Evolutionary conservation across 1,140 invertebrate genomes (phyloP).

Genomic region (Aphelinus certus): DNA sequence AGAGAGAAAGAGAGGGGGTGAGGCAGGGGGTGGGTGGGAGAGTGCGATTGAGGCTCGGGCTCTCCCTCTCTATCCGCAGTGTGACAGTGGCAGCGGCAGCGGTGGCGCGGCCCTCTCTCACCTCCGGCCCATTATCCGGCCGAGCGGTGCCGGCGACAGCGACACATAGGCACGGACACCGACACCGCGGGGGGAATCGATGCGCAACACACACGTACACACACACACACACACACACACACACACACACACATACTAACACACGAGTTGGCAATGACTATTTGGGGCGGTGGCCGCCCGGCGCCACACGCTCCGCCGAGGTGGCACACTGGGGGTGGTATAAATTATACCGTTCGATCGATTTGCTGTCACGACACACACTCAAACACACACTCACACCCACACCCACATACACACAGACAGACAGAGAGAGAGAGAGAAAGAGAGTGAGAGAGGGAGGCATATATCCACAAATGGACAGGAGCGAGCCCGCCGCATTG

Average conservation of each 20-base stretch:
- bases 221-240: too few relatives aligned
- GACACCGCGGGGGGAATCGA: conserved; percentile 22
- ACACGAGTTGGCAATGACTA: conserved; percentile 46
- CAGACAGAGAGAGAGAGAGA: conserved; percentile 18
- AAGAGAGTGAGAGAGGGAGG: background rate
- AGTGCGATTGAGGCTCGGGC: background rate
- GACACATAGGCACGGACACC: background rate
- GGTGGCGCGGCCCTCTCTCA: background rate
- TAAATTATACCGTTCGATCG: conserved; percentile 68
- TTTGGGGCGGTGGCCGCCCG: conserved; percentile 44
- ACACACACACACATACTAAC: too few relatives aligned
- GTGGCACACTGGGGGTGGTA: conserved; percentile 58
- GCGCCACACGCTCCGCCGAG: conserved; percentile 36
- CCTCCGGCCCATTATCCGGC: conserved; percentile 35
- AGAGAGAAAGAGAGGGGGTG: too few relatives aligned
- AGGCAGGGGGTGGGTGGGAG: too few relatives aligned
- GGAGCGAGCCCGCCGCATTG: too few relatives aligned
- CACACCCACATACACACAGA: background rate
- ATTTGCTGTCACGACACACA: conserved; percentile 61
- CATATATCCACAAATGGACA: too few relatives aligned
- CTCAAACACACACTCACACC: background rate
- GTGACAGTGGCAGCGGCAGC: background rate
- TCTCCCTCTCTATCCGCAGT: conserved; percentile 1
- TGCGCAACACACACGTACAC: conserved; percentile 19
- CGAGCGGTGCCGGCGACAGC: conserved; percentile 27